Evolutionary conservation across 2,888 invertebrate genomes (phyloP), one percentile per base, ranked within the genome.

Genomic region (Azorinus chamasolen): DNA sequence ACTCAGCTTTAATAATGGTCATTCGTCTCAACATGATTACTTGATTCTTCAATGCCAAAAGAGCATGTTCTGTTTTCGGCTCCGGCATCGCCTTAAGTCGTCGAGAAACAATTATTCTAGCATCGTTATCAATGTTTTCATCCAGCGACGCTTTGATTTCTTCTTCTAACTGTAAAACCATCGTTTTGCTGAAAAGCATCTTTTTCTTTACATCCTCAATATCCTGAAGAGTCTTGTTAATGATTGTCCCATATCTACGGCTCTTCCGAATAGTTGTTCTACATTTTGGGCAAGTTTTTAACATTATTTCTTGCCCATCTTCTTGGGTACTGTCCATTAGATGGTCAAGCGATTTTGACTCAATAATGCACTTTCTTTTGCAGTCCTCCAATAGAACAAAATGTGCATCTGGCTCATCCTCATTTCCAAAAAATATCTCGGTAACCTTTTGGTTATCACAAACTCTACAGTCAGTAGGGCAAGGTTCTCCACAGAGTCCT

Each of bases 401-500:
- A 16, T 81, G 66, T 1, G 95, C 95, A 80, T 94, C 94, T 1
- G 94, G 94, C 8, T 95, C 95, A 92, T 94, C 94, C 88, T 95
- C 94, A 50, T 76, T 83, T 1, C 94, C 94, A 81, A 94, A 93
- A 41, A 94, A 91, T 18, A 94, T 80, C 45, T 90, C 88, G 18
- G 75, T 83, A 1, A 83, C 77, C 51, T 79, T 86, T 8, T 91
- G 87, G 24, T 87, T 65, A 62, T 94, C 87, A 92, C 96, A 96
- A n/a, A 90, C 55, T 37, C 94, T 92, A 92, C 96, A 96, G 63
- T 95, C 87, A 45, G 92, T 91, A 24, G 95, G 95, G 90, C 96
- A 96, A 14, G 94, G 95, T 91, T 96, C 96, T 16, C 95, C 96
- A 93, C 96, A 96, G 53, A 95, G 94, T 14, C 96, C 96, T 89